Evolutionary conservation across 2,888 invertebrate genomes (phyloP).

Genomic region (Cyrtodaria siliqua): DNA sequence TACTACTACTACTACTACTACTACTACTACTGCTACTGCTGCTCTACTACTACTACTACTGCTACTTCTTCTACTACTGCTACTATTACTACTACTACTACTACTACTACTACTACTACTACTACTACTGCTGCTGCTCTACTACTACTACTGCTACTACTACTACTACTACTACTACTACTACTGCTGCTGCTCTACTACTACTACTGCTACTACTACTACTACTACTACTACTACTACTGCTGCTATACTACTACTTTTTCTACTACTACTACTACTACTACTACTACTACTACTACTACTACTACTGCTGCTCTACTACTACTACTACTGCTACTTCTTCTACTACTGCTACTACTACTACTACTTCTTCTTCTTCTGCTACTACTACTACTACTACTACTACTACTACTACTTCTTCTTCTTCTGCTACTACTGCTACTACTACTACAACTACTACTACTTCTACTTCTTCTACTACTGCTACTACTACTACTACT

Average conservation of each 20-base stretch:
- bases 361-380: too few relatives aligned
- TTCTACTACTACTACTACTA: conserved; percentile 3
- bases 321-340: conserved; percentile 1
- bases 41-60: neutral
- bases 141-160: neutral
- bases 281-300: conserved; percentile 1
- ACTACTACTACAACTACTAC: neutral
- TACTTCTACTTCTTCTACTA: conserved; percentile 5
- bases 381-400: conserved; percentile 1
- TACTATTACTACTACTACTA: conserved; percentile 1
- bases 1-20: too few relatives aligned
- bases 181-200: too few relatives aligned
- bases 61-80: neutral
- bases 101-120: conserved; percentile 3
- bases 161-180: conserved; percentile 1
- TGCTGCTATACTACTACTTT: too few relatives aligned
- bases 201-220: conserved; percentile 1
- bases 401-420: neutral
- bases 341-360: conserved; percentile 1
- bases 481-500: conserved; percentile 5
- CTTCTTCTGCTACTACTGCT: too few relatives aligned
- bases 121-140: neutral
- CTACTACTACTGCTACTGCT: neutral
- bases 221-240: conserved; percentile 3
- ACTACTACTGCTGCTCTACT: neutral